These are phyloP conservation scores for Sus cebifrons DNA, from an alignment of 2,797 vertebrate species.

Conservation along the genomic window DNA sequence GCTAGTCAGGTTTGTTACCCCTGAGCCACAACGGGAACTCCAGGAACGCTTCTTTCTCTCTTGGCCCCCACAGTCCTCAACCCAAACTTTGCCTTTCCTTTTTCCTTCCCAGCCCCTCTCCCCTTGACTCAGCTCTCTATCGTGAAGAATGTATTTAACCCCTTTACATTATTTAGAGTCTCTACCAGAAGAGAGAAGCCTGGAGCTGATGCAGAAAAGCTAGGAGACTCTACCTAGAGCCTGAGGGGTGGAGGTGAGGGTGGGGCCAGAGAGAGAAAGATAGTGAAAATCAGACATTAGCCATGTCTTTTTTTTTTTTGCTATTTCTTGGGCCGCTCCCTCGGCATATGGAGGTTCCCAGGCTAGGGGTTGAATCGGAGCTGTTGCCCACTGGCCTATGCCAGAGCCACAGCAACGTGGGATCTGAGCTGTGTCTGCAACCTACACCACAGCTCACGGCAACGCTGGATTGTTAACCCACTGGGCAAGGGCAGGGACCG, in stretches of 20 bases:
- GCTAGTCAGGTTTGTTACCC: too few relatives aligned
- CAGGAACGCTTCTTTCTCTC: neutral
- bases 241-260: neutral
- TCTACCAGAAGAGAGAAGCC: neutral
- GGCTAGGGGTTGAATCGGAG: too few relatives aligned
- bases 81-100: neutral
- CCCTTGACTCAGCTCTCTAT: neutral
- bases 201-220: neutral
- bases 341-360: too few relatives aligned
- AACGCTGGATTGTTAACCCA: too few relatives aligned
- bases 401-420: too few relatives aligned
- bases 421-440: too few relatives aligned
- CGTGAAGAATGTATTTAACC: constrained; percentile 27
- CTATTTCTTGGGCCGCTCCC: too few relatives aligned
- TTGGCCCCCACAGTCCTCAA: neutral
- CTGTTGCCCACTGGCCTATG: too few relatives aligned
- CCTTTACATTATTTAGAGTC: neutral
- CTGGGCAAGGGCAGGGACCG: too few relatives aligned
- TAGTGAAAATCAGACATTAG: neutral
- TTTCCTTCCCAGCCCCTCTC: neutral
- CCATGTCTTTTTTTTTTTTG: neutral
- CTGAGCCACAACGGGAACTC: too few relatives aligned
- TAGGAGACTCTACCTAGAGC: neutral
- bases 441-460: too few relatives aligned
- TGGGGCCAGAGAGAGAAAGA: neutral